These are phyloP conservation scores for sheep (Ovis aries) DNA, from an alignment of 2,113 vertebrate genomes.

Conservation along the genomic window ARS-UI_Ramb_v3.0 NC_056071.1:4916001-4916500, in stretches of 20 bases:
- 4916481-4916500: background rate
- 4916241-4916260: background rate
- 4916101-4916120: background rate
- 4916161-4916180: rapidly evolving
- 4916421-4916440: background rate
- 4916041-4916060: conserved; percentile 89
- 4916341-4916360: background rate
- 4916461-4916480: rapidly evolving
- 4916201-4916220: too few relatives aligned
- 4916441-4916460: background rate
- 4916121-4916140: rapidly evolving
- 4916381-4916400: background rate
- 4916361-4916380: rapidly evolving
- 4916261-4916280: background rate
- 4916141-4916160: background rate
- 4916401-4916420: background rate
- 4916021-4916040: conserved; percentile 90
- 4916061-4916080: background rate
- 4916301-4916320: background rate
- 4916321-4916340: background rate
- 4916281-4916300: background rate
- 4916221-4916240: background rate
- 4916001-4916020: conserved; percentile 82
- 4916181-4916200: background rate
- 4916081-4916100: background rate